Evolutionary conservation across 1,140 invertebrate species (phyloP).

Genomic region (Anastrepha ludens): DNA sequence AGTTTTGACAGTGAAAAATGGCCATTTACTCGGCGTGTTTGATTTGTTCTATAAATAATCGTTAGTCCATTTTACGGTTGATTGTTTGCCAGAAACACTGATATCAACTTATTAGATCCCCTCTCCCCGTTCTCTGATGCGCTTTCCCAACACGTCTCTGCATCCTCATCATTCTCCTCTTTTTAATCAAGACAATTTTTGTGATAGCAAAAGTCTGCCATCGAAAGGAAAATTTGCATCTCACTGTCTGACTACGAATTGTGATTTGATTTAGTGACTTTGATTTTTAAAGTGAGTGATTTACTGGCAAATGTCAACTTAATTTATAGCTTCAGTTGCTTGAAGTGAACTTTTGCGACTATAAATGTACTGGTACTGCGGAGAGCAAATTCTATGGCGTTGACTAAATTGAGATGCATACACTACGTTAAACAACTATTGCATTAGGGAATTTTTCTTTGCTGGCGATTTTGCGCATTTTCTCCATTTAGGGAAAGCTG

Average conservation of each 20-base stretch:
- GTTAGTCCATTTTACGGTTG: not conserved
- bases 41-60: not conserved
- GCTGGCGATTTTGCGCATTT: no score
- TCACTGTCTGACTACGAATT: constrained; percentile 29
- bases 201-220: not conserved
- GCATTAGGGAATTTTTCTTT: no score
- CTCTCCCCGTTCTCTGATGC: not conserved
- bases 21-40: not conserved
- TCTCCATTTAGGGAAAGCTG: no score
- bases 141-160: not conserved
- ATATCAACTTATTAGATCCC: not conserved
- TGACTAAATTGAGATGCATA: no score
- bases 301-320: constrained; percentile 15
- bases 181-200: not conserved
- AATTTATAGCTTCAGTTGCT: not conserved
- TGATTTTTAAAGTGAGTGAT: constrained; percentile 9
- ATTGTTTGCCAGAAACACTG: not conserved
- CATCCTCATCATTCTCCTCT: not conserved
- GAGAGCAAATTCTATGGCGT: not conserved
- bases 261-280: constrained; percentile 37
- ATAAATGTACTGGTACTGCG: not conserved
- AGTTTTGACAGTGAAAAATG: not conserved
- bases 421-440: no score
- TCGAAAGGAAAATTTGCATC: constrained; percentile 1
- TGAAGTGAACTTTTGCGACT: not conserved